Base-by-base conservation (phyloP, 1,140 invertebrate species). In the Neoseiulus cucumeris region DNA sequence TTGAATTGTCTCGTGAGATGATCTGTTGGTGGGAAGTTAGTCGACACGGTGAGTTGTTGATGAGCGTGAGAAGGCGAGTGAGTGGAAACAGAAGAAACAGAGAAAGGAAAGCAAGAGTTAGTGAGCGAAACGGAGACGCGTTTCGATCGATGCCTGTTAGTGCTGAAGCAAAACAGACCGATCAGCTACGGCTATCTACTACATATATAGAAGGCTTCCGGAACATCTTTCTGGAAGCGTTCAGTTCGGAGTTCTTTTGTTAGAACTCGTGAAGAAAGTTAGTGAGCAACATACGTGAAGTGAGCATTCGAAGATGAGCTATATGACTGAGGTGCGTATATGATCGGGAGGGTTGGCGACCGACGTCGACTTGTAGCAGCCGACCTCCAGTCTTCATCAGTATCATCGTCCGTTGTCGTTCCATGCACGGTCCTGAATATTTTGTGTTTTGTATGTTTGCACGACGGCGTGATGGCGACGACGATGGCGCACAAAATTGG, bases 1-100 rank as follows among this genome's bases (percentile, higher is more conserved):
- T 59, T 59, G 51, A 59, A 59, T 25, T 29, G 51, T 59, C 51
- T 59, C 51, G 51, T 59, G 51, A 59, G 51, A 59, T 59, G 51
- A 59, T 59, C 51, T 59, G 51, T 59, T n/a, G 51, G 1, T 20
- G 51, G 33, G 25, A 25, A 47, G 45, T 47, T 18, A 47, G 33
- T 39, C 33, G 33, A 39, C 33, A 47, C 45, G 45, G 28, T 29
- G 51, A 59, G 51, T 12, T 5, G 51, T 12, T 5, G 18, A 59
- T 25, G 22, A 59, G 14, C 14, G 14, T 14, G 22, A 59, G 22
- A 5, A 20, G 51, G 25, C 51, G 9, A 25, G 22, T 33, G 22
- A 17, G 51, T 29, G 22, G 14, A 20, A 17, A 25, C 14, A 18
- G 22, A 2, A 59, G 33, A 29, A 14, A 18, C 22, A 33, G 14